Evolutionary conservation across 2,888 invertebrate genomes (phyloP).

Genomic region (Polydrusus tereticollis): DNA sequence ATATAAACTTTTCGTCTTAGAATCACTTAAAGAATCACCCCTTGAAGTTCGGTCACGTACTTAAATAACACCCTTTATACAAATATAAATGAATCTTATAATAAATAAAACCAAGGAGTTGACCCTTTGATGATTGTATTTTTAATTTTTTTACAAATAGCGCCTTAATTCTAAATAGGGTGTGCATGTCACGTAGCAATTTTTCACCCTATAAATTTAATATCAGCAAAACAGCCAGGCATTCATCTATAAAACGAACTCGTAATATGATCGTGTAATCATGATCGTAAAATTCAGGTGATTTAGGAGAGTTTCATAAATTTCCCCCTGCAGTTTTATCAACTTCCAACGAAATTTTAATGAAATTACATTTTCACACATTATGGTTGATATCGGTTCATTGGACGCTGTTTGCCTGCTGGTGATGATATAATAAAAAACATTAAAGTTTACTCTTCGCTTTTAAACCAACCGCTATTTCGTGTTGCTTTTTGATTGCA

Average conservation of each 20-base stretch:
- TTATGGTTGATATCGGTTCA: background rate
- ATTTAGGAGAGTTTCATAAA: conserved; percentile 29
- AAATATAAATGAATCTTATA: too few species aligned
- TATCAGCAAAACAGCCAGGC: conserved; percentile 30
- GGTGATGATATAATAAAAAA: background rate
- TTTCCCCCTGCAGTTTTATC: conserved; percentile 31
- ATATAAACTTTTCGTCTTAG: too few species aligned
- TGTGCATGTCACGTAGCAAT: conserved; percentile 33
- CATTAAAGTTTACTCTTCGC: background rate
- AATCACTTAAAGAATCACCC: too few species aligned
- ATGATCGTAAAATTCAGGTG: conserved; percentile 35
- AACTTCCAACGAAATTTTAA: conserved; percentile 28
- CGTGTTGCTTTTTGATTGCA: too few species aligned
- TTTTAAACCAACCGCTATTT: too few species aligned
- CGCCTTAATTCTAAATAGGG: background rate
- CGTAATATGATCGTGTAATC: conserved; percentile 28
- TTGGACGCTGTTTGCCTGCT: background rate
- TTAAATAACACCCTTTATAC: too few species aligned
- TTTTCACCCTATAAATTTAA: conserved; percentile 37
- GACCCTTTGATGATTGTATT: too few species aligned
- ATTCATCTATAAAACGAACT: conserved; percentile 29
- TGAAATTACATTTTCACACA: conserved; percentile 26
- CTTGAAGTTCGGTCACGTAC: too few species aligned
- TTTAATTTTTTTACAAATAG: background rate
- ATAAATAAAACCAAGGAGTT: too few species aligned